These are phyloP conservation scores for Neotoxoptera formosana DNA, from an alignment of 1,140 invertebrate species.

Conservation along the genomic window DNA sequence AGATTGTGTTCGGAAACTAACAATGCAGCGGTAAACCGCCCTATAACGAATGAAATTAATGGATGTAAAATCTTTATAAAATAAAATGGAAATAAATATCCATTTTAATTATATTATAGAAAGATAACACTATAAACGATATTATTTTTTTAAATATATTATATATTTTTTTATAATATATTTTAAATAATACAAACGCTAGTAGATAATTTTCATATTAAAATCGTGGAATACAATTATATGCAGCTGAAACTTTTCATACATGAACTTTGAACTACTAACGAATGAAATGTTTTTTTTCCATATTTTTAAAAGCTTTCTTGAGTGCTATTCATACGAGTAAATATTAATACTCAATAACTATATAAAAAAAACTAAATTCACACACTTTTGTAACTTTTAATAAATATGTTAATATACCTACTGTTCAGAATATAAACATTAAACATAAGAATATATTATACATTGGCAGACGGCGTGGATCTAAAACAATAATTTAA, in stretches of 20 bases:
- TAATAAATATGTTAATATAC: not conserved
- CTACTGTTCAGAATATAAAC: not conserved
- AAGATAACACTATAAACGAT: not conserved
- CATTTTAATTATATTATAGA: not conserved
- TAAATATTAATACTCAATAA: not conserved
- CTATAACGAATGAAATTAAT: not conserved
- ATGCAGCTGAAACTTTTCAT: not conserved
- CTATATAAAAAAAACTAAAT: not conserved
- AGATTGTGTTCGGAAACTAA: not conserved
- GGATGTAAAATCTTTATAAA: not conserved
- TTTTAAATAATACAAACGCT: not conserved
- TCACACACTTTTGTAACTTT: not conserved
- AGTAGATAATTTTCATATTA: not conserved
- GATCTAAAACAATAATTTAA: not conserved
- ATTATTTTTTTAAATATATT: not conserved
- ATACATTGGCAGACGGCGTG: not conserved
- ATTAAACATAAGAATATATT: not conserved
- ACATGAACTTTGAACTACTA: not conserved
- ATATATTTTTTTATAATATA: not conserved
- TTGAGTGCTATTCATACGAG: not conserved
- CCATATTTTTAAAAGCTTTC: not conserved
- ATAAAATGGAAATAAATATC: not conserved
- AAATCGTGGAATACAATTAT: not conserved
- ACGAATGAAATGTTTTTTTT: not conserved
- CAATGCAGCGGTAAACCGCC: not conserved